Evolutionary conservation across 35 echinoderm and acorn worm genomes (phyloP).

Genomic region (Diadema setosum): DNA sequence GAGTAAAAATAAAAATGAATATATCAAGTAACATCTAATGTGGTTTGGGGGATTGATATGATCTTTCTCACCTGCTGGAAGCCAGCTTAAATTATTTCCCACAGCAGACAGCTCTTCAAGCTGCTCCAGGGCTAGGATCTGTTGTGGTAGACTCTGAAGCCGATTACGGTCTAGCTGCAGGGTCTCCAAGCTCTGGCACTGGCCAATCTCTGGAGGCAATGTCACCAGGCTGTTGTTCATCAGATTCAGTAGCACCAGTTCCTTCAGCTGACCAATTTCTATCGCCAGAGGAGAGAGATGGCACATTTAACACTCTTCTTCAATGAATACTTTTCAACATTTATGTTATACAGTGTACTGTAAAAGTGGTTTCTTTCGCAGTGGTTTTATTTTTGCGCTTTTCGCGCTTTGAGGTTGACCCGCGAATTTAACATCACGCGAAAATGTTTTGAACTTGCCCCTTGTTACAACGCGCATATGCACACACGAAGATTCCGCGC

Average conservation of each 20-base stretch:
- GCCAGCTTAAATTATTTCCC: conserved; percentile 44
- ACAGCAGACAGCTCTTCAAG: conserved; percentile 52
- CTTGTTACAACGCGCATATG: too few relatives aligned
- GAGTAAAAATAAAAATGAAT: too few relatives aligned
- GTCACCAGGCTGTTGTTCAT: conserved; percentile 25
- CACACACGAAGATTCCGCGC: too few relatives aligned
- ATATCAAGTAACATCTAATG: not conserved
- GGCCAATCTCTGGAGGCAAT: conserved; percentile 35
- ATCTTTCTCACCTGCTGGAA: not conserved
- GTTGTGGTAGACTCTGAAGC: conserved; percentile 23
- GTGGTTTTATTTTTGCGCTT: too few relatives aligned
- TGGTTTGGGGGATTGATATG: not conserved
- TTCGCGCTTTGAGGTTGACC: too few relatives aligned
- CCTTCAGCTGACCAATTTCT: conserved; percentile 60
- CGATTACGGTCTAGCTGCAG: conserved; percentile 44
- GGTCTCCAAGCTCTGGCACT: conserved; percentile 19
- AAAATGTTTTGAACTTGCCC: too few relatives aligned
- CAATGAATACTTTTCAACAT: too few relatives aligned
- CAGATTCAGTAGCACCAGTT: not conserved
- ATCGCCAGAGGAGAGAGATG: too few relatives aligned
- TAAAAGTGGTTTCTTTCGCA: too few relatives aligned
- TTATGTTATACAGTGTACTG: too few relatives aligned
- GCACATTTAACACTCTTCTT: too few relatives aligned
- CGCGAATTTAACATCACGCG: too few relatives aligned
- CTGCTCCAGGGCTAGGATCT: not conserved